These are phyloP conservation scores for Drosophila mayaguana DNA, from an alignment of 2,888 invertebrate genomes.

Conservation along the genomic window DNA sequence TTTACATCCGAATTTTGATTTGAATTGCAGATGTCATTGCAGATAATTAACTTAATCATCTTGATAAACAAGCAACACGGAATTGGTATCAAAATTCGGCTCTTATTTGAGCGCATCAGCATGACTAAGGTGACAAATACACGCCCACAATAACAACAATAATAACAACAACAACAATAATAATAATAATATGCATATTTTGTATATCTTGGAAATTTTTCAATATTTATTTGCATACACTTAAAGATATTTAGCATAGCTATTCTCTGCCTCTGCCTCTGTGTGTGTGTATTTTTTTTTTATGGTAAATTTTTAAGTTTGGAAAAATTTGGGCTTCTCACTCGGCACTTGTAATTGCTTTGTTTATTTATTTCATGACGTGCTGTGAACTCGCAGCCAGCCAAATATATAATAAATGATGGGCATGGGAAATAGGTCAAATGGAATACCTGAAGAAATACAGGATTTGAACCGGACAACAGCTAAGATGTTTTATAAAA, in stretches of 20 bases:
- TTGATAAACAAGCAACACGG: constrained; percentile 61
- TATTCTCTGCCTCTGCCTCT: background rate
- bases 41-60: constrained; percentile 64
- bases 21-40: constrained; percentile 55
- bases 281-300: constrained; percentile 11
- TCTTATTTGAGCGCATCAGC: constrained; percentile 51
- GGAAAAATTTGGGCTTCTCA: constrained; percentile 61
- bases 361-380: constrained; percentile 53
- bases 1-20: constrained; percentile 50
- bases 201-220: constrained; percentile 23
- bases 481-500: background rate
- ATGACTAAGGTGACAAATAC: constrained; percentile 51
- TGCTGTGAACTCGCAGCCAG: constrained; percentile 19
- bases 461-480: constrained; percentile 2
- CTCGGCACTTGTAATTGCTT: constrained; percentile 60
- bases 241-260: constrained; percentile 18
- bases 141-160: constrained; percentile 3
- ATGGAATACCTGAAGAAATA: background rate
- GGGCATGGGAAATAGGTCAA: constrained; percentile 30
- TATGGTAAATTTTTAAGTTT: constrained; percentile 41
- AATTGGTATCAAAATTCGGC: constrained; percentile 20
- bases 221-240: constrained; percentile 37
- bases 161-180: background rate
- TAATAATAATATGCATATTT: constrained; percentile 30
- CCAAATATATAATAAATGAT: constrained; percentile 13